Percentiles rank a stretch among this genome's conserved stretches.
Conservation (phyloP, 2,888 invertebrate species). For the Steinernema scapterisci region DNA sequence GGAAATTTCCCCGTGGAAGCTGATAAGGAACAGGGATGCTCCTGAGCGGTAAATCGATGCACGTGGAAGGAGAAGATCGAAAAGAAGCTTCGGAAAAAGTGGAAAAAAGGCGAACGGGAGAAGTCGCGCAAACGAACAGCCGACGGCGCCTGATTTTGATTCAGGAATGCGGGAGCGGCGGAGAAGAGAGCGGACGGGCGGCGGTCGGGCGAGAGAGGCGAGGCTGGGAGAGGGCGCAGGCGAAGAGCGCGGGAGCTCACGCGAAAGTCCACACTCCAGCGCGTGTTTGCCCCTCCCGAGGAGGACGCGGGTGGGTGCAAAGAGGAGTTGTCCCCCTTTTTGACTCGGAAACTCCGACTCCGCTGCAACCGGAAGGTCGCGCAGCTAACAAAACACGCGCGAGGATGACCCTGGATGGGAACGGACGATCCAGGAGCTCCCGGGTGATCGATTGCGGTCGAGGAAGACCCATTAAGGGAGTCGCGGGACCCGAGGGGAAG, state of each 20-base stretch:
- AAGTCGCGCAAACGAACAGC: background rate
- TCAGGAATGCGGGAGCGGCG: conserved; percentile 16
- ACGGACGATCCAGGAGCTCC: background rate
- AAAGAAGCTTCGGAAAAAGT: too few relatives aligned
- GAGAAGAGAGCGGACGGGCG: conserved; percentile 89
- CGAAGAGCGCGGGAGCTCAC: conserved; percentile 24
- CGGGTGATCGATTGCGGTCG: background rate
- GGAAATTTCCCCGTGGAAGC: too few relatives aligned
- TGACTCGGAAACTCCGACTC: conserved; percentile 18
- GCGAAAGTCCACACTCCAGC: background rate
- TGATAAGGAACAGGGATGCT: background rate
- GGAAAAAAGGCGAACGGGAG: conserved; percentile 14
- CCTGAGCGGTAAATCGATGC: background rate
- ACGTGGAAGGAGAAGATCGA: background rate
- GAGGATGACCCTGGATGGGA: background rate
- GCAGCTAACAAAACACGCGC: conserved; percentile 24
- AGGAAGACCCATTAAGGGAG: background rate
- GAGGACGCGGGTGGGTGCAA: background rate
- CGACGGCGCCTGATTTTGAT: conserved; percentile 30
- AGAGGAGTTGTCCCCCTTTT: background rate
- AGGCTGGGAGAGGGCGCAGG: conserved; percentile 42
- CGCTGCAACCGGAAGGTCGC: conserved; percentile 4
- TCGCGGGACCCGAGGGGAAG: background rate
- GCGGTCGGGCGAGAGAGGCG: conserved; percentile 78
- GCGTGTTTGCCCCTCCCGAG: background rate